Evolutionary conservation across 1,140 invertebrate species (phyloP).

Genomic region (Hormaphis cornu): DNA sequence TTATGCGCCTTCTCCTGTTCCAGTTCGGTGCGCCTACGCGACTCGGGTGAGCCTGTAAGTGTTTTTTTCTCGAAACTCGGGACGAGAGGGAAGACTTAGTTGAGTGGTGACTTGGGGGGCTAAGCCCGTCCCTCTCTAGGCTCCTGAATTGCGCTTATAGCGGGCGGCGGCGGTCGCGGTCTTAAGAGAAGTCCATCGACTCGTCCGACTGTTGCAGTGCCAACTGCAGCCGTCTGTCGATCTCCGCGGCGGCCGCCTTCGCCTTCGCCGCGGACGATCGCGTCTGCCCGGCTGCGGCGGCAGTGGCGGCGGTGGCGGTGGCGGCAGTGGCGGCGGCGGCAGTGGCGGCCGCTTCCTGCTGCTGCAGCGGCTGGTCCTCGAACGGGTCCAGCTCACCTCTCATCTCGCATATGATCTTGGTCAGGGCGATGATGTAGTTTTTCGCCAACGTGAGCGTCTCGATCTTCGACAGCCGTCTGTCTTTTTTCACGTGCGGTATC

Average conservation of each 20-base stretch:
- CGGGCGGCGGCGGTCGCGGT: not conserved
- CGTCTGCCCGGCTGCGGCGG: no score
- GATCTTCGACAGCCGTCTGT: constrained; percentile 77
- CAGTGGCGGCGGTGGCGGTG: not conserved
- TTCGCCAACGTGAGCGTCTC: constrained; percentile 84
- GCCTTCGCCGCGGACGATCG: not conserved
- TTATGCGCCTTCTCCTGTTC: no score
- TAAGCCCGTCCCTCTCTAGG: no score
- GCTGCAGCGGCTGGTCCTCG: no score
- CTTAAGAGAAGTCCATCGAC: constrained; percentile 8
- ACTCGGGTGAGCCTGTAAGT: no score
- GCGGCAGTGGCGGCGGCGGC: not conserved
- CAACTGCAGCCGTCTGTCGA: not conserved
- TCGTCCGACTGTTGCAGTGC: not conserved
- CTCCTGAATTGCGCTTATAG: no score
- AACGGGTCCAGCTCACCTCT: constrained; percentile 41
- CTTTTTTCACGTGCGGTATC: constrained; percentile 83
- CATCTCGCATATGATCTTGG: constrained; percentile 73
- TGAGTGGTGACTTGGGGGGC: no score
- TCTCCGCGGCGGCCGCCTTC: not conserved
- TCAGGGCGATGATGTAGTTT: constrained; percentile 87
- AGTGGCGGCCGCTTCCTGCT: not conserved
- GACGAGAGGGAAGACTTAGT: no score
- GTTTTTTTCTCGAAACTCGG: no score
- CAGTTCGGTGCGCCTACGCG: no score